phyloP scores from a whole-genome alignment of 2,113 vertebrate genomes.

The Cottus gobio region DNA sequence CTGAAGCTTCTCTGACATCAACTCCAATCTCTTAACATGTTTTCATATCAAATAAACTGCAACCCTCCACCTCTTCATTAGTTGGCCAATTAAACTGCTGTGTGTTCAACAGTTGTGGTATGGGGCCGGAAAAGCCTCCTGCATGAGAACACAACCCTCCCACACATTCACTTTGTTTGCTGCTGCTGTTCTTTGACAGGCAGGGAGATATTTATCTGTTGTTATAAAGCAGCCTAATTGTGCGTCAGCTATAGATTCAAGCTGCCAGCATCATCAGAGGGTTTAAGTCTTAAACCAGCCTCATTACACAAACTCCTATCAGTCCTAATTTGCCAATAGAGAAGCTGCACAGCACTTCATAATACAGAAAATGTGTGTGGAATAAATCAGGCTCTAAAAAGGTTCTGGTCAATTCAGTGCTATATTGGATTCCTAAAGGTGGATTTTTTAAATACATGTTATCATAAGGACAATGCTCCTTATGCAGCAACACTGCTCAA shows the following conservation, averaged over 20 bases:
- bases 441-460: not conserved
- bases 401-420: not conserved
- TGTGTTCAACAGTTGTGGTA: not conserved
- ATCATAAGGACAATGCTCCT: not conserved
- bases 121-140: conserved; percentile 1
- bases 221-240: conserved; percentile 53
- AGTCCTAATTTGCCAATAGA: conserved; percentile 51
- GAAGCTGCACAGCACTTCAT: conserved; percentile 12
- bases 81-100: not conserved
- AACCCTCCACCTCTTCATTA: conserved; percentile 24
- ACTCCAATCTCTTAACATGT: not conserved
- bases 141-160: not conserved
- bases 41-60: not conserved
- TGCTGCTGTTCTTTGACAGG: conserved; percentile 23
- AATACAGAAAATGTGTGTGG: not conserved
- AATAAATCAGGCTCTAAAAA: conserved; percentile 27
- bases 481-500: not conserved
- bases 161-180: conserved; percentile 12
- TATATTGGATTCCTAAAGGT: not conserved
- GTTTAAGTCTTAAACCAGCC: conserved; percentile 61
- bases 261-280: conserved; percentile 44
- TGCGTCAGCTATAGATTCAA: conserved; percentile 60
- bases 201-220: conserved; percentile 50
- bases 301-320: conserved; percentile 63
- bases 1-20: not conserved